phyloP scores from a whole-genome alignment of 2,888 invertebrate genomes.

The Drosophila prolongata region DNA sequence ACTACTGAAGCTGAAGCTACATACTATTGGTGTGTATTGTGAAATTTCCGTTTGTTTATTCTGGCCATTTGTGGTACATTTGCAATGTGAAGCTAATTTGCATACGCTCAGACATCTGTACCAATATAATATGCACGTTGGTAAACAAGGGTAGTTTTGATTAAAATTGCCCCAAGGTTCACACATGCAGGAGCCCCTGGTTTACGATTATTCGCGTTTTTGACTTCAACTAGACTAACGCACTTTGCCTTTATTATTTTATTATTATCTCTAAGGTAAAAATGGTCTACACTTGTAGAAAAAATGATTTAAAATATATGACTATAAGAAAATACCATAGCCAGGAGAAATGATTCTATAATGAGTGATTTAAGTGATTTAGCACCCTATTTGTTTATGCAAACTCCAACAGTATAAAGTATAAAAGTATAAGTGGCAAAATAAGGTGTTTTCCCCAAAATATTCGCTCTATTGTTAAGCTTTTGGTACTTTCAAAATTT shows the following conservation, averaged over 20 bases:
- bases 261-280: conserved; percentile 30
- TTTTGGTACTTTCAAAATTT: too few species aligned
- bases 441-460: too few species aligned
- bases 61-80: conserved; percentile 13
- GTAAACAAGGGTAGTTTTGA: conserved; percentile 21
- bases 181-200: conserved; percentile 42
- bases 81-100: conserved; percentile 21
- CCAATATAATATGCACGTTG: conserved; percentile 2
- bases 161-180: conserved; percentile 42
- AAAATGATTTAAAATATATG: neutral
- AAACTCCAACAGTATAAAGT: too few species aligned
- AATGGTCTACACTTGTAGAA: neutral
- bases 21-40: conserved; percentile 21
- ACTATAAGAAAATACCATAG: too few species aligned
- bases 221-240: conserved; percentile 28
- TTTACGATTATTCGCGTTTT: conserved; percentile 45
- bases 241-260: conserved; percentile 56
- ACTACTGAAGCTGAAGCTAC: too few species aligned
- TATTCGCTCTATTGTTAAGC: too few species aligned
- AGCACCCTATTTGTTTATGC: too few species aligned
- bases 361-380: too few species aligned
- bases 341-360: too few species aligned
- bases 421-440: too few species aligned
- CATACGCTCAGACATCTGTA: conserved; percentile 27
- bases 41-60: conserved; percentile 2